Conservation (phyloP, 1,140 invertebrate species). For the Luehdorfia chinensis region DNA sequence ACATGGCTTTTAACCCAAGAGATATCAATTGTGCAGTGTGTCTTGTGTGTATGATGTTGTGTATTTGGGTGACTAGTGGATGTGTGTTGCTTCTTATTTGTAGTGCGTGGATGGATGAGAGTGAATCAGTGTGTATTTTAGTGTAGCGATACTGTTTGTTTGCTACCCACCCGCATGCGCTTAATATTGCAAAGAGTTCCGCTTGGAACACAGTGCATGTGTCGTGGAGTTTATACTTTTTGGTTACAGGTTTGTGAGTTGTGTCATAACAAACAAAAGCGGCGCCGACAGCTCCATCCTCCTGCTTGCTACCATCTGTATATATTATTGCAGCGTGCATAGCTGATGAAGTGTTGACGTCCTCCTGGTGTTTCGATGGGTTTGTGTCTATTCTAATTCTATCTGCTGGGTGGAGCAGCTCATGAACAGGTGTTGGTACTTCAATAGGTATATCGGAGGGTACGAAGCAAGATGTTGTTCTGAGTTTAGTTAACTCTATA, state of each 20-base stretch:
- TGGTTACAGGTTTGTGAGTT: background rate
- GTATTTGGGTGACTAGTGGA: slow-evolving; percentile 15
- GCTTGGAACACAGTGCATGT: slow-evolving; percentile 17
- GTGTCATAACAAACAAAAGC: slow-evolving; percentile 10
- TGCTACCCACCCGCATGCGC: background rate
- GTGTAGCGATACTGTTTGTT: background rate
- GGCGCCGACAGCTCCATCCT: slow-evolving; percentile 6
- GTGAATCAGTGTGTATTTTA: slow-evolving; percentile 17
- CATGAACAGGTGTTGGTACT: background rate
- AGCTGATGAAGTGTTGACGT: background rate
- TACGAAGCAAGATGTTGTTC: background rate
- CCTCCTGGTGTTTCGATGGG: no score
- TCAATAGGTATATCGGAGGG: slow-evolving; percentile 11
- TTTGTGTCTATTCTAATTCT: background rate
- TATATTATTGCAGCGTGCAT: background rate
- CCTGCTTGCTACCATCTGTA: slow-evolving; percentile 21
- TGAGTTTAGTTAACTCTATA: background rate
- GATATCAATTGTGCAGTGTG: background rate
- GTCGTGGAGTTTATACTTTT: slow-evolving; percentile 14
- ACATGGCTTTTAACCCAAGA: no score
- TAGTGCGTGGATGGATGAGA: slow-evolving; percentile 15
- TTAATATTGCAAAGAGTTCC: background rate
- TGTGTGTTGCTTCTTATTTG: slow-evolving; percentile 16
- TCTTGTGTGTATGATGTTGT: slow-evolving; percentile 1
- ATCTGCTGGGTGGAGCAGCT: slow-evolving; percentile 15